Evolutionary conservation across 2,113 vertebrate species (phyloP).

Genomic region (Dunckerocampus dactyliophorus): DNA sequence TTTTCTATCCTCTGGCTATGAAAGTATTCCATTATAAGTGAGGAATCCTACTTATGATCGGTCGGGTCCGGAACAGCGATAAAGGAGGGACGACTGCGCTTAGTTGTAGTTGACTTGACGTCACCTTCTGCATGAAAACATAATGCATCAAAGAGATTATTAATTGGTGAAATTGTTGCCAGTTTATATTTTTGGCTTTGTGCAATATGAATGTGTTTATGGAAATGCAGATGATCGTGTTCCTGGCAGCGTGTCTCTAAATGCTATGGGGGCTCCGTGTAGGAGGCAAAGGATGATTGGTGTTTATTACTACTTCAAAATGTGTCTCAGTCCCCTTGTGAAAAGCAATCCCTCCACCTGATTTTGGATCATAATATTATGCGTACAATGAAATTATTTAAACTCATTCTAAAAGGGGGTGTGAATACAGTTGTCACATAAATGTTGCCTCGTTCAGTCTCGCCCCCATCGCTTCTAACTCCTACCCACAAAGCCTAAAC

Average conservation of each 20-base stretch:
- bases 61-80: too few species aligned
- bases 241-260: not conserved
- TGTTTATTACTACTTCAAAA: slow-evolving; percentile 41
- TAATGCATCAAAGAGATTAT: slow-evolving; percentile 6
- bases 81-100: too few species aligned
- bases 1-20: too few species aligned
- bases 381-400: slow-evolving; percentile 46
- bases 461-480: slow-evolving; percentile 45
- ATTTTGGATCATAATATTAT: slow-evolving; percentile 41
- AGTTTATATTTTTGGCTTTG: not conserved
- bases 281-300: slow-evolving; percentile 33
- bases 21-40: too few species aligned
- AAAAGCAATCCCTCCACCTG: slow-evolving; percentile 41
- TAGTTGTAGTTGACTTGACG: slow-evolving; percentile 2
- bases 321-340: slow-evolving; percentile 23
- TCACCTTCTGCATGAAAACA: not conserved
- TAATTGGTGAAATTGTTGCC: not conserved
- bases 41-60: too few species aligned
- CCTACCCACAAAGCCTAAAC: slow-evolving; percentile 54
- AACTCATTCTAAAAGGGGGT: slow-evolving; percentile 40
- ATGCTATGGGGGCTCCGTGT: slow-evolving; percentile 12
- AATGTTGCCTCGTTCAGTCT: slow-evolving; percentile 44
- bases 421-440: slow-evolving; percentile 56
- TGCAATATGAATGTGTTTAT: not conserved
- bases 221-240: not conserved